A percentile compares a stretch with the other conserved stretches of the same genome.
Evolutionary conservation across 2,113 vertebrate species (phyloP).

Genomic region (Hystrix cristata): DNA sequence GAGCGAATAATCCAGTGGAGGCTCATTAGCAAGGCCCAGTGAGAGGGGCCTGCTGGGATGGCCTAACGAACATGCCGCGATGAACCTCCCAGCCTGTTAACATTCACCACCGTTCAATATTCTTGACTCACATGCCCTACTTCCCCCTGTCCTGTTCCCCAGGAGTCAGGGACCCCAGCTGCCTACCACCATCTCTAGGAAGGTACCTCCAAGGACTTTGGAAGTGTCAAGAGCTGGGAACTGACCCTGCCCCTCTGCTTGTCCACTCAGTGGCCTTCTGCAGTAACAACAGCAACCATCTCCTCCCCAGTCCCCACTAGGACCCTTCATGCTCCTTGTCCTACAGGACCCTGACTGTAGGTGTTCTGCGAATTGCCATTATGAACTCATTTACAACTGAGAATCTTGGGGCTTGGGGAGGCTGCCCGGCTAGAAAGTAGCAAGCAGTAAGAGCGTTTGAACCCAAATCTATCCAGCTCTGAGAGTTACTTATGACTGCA

Average conservation of each 20-base stretch:
- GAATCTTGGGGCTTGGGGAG: neutral
- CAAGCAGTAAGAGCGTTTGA: neutral
- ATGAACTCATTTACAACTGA: neutral
- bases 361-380: neutral
- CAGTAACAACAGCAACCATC: neutral
- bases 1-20: slow-evolving; percentile 92
- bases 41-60: slow-evolving; percentile 79
- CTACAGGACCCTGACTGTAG: neutral
- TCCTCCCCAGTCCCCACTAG: neutral
- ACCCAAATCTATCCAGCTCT: neutral
- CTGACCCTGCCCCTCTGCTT: neutral
- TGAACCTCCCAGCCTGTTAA: slow-evolving; percentile 66
- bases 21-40: slow-evolving; percentile 91
- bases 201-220: neutral
- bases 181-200: neutral
- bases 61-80: slow-evolving; percentile 63
- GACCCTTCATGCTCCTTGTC: neutral
- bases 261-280: neutral
- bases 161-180: neutral
- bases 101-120: neutral
- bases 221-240: neutral
- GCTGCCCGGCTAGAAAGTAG: neutral
- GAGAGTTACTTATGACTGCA: too few relatives aligned
- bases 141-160: neutral
- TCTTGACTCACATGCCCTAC: neutral